Evolutionary conservation across 2,888 invertebrate genomes (phyloP), one percentile per base, ranked within the genome.

Genomic region (Actias luna): DNA sequence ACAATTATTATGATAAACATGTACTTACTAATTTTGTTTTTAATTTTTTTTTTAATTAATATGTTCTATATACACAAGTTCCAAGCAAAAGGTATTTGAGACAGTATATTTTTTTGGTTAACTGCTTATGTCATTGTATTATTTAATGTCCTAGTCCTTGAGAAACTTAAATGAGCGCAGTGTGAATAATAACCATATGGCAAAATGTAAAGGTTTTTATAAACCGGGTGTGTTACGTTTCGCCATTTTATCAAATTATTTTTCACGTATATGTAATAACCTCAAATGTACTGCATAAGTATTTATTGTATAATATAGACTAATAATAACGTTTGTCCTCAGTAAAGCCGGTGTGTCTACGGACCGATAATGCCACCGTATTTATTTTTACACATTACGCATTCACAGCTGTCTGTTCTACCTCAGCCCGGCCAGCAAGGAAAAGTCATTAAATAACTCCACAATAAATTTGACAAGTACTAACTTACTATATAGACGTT

Each of bases 331-430:
- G 79, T 82, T 83, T 85, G 88, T 86, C 85, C 87, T 85, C 87
- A 78, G 80, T 79, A 77, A 86, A 88, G 87, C 86, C 88, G 89
- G 90, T 84, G 84, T 89, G 89, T 89, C 91, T 90, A 85, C 82
- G 78, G 76, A 78, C 80, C 85, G 87, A 88, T 90, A 90, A 87
- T 89, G 88, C 86, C 80, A 84, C 85, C 80, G 87, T 90, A 91
- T 92, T 92, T 92, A 92, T 92, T 92, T 92, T 91, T 92, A 92
- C 88, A 83, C 90, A 84, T 92, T 92, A 91, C 92, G 89, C 87
- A 84, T 78, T 79, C 87, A 85, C 89, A 89, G 91, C 91, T 91
- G 90, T 89, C 89, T 84, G 83, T 72, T 73, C 76, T 81, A 82
- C 83, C 85, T 83, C 83, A 83, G 83, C 89, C 89, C 89, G 87